Percentiles rank a stretch among this genome's conserved stretches.
Evolutionary conservation across 2,113 vertebrate species (phyloP).

Genomic region (Triplophysa tibetana): DNA sequence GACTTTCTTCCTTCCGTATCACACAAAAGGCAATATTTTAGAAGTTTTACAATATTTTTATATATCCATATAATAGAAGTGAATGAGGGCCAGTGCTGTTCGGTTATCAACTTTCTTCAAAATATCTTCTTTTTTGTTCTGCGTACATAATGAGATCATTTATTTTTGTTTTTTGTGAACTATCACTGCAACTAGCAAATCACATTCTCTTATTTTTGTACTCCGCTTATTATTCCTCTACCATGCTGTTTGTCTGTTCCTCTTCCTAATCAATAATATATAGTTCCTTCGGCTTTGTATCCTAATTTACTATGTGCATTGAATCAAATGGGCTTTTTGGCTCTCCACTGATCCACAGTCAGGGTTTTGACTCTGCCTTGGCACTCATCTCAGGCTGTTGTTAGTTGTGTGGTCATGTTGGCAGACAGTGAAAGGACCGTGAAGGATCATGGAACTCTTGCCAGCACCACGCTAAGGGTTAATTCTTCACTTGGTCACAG

Average conservation of each 20-base stretch:
- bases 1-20: too few relatives aligned
- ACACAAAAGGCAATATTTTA: too few relatives aligned
- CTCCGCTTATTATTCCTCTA: neutral
- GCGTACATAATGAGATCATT: too few relatives aligned
- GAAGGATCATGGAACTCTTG: constrained; percentile 20
- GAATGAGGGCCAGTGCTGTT: too few relatives aligned
- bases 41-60: too few relatives aligned
- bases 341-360: neutral
- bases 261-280: too few relatives aligned
- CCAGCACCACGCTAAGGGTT: constrained; percentile 31
- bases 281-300: too few relatives aligned
- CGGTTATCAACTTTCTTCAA: too few relatives aligned
- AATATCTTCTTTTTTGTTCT: too few relatives aligned
- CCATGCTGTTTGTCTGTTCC: neutral
- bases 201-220: neutral
- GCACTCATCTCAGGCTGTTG: constrained; percentile 18
- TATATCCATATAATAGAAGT: too few relatives aligned
- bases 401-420: constrained; percentile 13
- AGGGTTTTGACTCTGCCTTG: neutral
- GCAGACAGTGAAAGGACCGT: constrained; percentile 27
- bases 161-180: too few relatives aligned
- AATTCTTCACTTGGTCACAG: constrained; percentile 43
- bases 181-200: neutral
- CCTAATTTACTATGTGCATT: neutral
- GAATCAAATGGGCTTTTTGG: neutral